Evolutionary conservation across 2,888 invertebrate species (phyloP), one percentile per base, ranked within the genome.

Genomic region (Noctua pronuba): DNA sequence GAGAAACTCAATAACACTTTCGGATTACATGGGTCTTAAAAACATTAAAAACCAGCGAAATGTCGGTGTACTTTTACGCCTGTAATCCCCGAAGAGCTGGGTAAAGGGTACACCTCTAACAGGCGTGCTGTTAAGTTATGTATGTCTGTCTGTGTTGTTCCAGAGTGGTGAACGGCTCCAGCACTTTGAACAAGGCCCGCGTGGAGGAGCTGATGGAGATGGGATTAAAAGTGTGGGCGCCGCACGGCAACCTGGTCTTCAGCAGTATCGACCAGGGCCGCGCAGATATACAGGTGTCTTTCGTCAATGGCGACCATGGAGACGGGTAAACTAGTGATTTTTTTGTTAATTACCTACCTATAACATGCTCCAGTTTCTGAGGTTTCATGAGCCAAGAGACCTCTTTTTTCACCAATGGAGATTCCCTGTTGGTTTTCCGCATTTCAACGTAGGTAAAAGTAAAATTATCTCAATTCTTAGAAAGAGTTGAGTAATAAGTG

Each of bases 261-360:
- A 91, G 93, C 24, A 95, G 95, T 79, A 91, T 95, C 28, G 92
- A 94, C 10, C 92, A 95, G 75, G 97, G 97, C 1, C 94, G 97
- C 16, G 98, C 98, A 0, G 98, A 98, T 91, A 98, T 99, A 83
- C 97, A 97, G 76, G 97, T 98, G 35, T 97, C 97, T 4, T 99
- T 98, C 95, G 98, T 97, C 2, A 96, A 97, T 44, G 97, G 97
- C 60, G 96, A 97, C 85, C 98, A 98, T 88, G 98, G 98, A 1
- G 98, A 98, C 90, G 97, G 97, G 97, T 98, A 75, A 31, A 24
- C 24, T 38, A 52, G 11, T 52, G 73, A 73, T 28, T 28, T 6
- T 73, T 71, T 28, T 38, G 6, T 21, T 70, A 21, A 31, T 52
- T 38, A 38, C 18, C 35, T n/a, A 55, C n/a, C n/a, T 13, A 24